A percentile compares a stretch with the other conserved stretches of the same genome.
These are phyloP conservation scores for Boleophthalmus pectinirostris DNA, from an alignment of 2,113 vertebrate species.

Conservation along the genomic window DNA sequence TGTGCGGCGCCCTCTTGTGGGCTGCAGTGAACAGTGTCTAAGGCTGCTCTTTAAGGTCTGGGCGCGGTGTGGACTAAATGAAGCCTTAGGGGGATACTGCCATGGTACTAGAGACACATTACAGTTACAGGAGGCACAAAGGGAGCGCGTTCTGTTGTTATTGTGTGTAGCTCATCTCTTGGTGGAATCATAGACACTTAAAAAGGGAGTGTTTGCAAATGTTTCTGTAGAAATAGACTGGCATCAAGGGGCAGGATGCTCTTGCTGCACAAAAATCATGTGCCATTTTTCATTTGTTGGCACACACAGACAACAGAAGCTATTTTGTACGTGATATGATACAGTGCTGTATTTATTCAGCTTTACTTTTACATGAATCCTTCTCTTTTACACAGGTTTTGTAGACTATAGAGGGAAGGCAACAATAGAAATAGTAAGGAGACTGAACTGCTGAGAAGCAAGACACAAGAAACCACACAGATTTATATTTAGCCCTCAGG, in stretches of 20 bases:
- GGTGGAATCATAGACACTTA: slow-evolving; percentile 21
- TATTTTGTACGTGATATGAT: slow-evolving; percentile 40
- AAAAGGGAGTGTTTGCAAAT: slow-evolving; percentile 23
- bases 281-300: slow-evolving; percentile 36
- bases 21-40: slow-evolving; percentile 33
- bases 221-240: slow-evolving; percentile 20
- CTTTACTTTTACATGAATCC: slow-evolving; percentile 18
- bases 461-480: slow-evolving; percentile 35
- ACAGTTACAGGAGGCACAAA: slow-evolving; percentile 32
- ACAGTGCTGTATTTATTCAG: slow-evolving; percentile 56
- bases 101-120: slow-evolving; percentile 42
- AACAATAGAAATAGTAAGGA: slow-evolving; percentile 14
- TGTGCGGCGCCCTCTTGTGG: slow-evolving; percentile 8
- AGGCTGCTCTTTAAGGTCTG: slow-evolving; percentile 33
- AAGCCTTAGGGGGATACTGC: slow-evolving; percentile 51
- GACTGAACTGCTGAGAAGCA: slow-evolving; percentile 28
- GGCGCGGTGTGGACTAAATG: slow-evolving; percentile 29
- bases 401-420: slow-evolving; percentile 7
- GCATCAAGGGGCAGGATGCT: slow-evolving; percentile 5
- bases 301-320: slow-evolving; percentile 25
- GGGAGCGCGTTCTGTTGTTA: slow-evolving; percentile 26
- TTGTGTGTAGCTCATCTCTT: slow-evolving; percentile 11
- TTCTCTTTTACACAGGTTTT: slow-evolving; percentile 31
- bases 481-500: slow-evolving; percentile 59
- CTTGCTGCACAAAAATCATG: slow-evolving; percentile 11